phyloP scores from a whole-genome alignment of 2,797 vertebrate species.

The Trematomus bernacchii region DNA sequence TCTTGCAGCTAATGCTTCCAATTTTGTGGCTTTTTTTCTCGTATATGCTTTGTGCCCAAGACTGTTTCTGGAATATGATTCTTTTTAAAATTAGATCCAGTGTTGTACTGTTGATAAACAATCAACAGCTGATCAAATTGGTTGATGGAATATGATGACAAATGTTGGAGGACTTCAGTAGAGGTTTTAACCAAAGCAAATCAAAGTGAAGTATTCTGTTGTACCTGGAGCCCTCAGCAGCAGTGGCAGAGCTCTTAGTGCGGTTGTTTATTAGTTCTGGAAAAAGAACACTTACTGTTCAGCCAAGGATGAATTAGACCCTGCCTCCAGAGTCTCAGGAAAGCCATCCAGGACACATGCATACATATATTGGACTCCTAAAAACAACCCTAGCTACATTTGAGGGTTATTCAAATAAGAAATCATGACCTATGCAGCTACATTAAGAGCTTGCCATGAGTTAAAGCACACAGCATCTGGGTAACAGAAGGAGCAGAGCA shows the following conservation, averaged over 20 bases:
- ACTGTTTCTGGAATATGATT: conserved; percentile 58
- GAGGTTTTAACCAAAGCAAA: too few species aligned
- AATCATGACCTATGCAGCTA: conserved; percentile 29
- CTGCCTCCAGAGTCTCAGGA: conserved; percentile 62
- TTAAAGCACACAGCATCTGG: conserved; percentile 13
- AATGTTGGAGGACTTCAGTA: too few species aligned
- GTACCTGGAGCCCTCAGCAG: conserved; percentile 7
- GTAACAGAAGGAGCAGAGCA: conserved; percentile 27
- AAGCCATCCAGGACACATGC: conserved; percentile 37
- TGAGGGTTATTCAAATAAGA: neutral
- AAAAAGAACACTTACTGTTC: conserved; percentile 35
- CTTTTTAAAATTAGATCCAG: conserved; percentile 6
- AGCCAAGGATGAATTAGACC: conserved; percentile 38
- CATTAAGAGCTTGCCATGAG: conserved; percentile 19
- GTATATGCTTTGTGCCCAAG: conserved; percentile 53
- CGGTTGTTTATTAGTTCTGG: conserved; percentile 37
- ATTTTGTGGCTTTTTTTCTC: conserved; percentile 52
- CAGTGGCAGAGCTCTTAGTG: conserved; percentile 32
- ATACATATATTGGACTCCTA: conserved; percentile 12
- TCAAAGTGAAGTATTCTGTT: neutral
- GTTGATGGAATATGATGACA: too few species aligned
- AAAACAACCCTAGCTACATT: conserved; percentile 3
- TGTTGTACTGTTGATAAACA: too few species aligned
- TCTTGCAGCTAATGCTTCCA: conserved; percentile 73
- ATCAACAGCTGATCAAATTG: too few species aligned